phyloP scores from a whole-genome alignment of 2,888 invertebrate genomes.

The Norana najaformis region DNA sequence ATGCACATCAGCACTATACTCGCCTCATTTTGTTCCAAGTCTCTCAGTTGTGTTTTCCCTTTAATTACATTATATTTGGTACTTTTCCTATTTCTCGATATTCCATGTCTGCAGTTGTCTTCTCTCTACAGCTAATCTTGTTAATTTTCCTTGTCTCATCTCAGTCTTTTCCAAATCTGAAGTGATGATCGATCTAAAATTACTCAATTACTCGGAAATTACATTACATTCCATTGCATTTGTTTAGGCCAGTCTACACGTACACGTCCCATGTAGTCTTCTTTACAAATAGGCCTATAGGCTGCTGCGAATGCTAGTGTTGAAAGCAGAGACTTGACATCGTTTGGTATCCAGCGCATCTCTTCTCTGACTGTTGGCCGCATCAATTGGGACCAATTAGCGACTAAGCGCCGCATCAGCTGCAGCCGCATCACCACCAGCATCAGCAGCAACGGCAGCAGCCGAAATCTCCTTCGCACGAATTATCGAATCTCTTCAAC shows the following conservation, averaged over 20 bases:
- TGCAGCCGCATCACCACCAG: neutral
- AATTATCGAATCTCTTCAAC: constrained; percentile 13
- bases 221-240: neutral
- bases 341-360: constrained; percentile 13
- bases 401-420: neutral
- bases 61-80: neutral
- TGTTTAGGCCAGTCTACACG: no score
- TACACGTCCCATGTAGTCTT: neutral
- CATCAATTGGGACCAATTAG: constrained; percentile 13
- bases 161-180: neutral
- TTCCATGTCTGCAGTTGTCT: no score
- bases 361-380: neutral
- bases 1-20: no score
- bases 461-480: constrained; percentile 2
- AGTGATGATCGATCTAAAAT: neutral
- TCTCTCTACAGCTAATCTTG: neutral
- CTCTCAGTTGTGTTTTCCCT: neutral
- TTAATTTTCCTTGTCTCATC: neutral
- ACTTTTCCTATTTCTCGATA: neutral
- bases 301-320: neutral
- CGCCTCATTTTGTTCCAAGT: neutral
- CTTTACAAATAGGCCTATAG: neutral
- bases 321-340: constrained; percentile 13
- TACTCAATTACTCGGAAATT: neutral
- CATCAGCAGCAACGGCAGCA: neutral